These are phyloP conservation scores for Rosalia funebris DNA, from an alignment of 2,888 invertebrate species.

Conservation along the genomic window DNA sequence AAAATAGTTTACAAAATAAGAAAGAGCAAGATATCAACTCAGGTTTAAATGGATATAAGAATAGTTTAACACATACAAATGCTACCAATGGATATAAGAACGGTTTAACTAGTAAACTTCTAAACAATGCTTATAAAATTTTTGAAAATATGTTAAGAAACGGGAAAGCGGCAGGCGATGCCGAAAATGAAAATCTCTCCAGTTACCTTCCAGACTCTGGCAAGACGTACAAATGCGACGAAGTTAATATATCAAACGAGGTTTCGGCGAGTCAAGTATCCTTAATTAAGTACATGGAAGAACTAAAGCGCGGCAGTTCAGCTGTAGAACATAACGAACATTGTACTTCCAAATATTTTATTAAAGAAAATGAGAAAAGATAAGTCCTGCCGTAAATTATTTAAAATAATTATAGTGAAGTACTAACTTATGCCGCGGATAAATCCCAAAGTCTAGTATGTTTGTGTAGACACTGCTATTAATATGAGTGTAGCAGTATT, in stretches of 20 bases:
- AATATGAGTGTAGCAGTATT: conserved; percentile 18
- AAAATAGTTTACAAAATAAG: conserved; percentile 31
- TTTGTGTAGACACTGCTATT: conserved; percentile 19
- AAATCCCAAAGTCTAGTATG: conserved; percentile 34
- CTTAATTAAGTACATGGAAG: conserved; percentile 56
- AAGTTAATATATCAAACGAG: conserved; percentile 22
- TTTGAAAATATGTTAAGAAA: conserved; percentile 53
- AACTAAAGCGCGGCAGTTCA: conserved; percentile 45
- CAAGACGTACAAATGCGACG: conserved; percentile 1
- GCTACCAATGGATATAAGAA: conserved; percentile 34
- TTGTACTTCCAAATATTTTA: conserved; percentile 35
- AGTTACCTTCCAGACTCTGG: conserved; percentile 36
- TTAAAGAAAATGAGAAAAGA: conserved; percentile 36
- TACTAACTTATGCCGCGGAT: conserved; percentile 20
- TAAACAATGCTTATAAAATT: conserved; percentile 49
- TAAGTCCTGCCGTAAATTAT: conserved; percentile 23
- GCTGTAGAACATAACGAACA: conserved; percentile 3
- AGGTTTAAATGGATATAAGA: conserved; percentile 31
- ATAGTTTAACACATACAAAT: conserved; percentile 29
- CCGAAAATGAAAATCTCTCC: conserved; percentile 44
- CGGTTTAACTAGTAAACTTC: conserved; percentile 35
- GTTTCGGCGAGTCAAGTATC: conserved; percentile 53
- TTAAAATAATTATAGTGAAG: conserved; percentile 27
- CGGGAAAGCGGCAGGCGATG: conserved; percentile 42
- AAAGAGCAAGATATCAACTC: conserved; percentile 24